Evolutionary conservation across 2,888 invertebrate genomes (phyloP).

Genomic region (Polymixis flavicincta): DNA sequence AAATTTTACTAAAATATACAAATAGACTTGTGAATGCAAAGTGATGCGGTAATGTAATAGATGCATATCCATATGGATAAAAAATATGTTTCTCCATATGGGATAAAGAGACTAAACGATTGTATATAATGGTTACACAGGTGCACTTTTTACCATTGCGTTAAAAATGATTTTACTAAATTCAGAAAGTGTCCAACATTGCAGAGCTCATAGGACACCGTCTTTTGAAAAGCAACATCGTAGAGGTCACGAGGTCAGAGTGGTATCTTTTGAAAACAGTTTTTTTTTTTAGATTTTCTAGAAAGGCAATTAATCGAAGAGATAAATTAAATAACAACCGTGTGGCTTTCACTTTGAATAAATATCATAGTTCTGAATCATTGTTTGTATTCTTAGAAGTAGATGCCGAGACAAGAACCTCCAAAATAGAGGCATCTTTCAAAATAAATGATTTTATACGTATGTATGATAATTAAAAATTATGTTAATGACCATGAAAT

Average conservation of each 20-base stretch:
- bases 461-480: constrained; percentile 12
- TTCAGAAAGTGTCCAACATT: neutral
- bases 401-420: neutral
- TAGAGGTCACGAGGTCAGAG: neutral
- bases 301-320: neutral
- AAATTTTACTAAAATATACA: neutral
- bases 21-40: too few species aligned
- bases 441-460: constrained; percentile 25
- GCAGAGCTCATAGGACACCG: neutral
- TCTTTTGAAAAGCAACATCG: neutral
- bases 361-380: neutral
- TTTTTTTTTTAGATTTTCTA: too few species aligned
- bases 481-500: constrained; percentile 54
- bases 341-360: neutral
- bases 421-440: constrained; percentile 42
- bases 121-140: neutral
- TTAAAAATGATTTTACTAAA: too few species aligned
- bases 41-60: neutral
- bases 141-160: neutral
- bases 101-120: neutral
- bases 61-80: neutral
- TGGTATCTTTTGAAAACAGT: neutral
- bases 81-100: neutral
- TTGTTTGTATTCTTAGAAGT: neutral
- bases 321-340: neutral